Percentiles rank a stretch among this genome's conserved stretches.
Evolutionary conservation across 2,113 vertebrate species (phyloP).

Genomic region (Solenodon paradoxus): DNA sequence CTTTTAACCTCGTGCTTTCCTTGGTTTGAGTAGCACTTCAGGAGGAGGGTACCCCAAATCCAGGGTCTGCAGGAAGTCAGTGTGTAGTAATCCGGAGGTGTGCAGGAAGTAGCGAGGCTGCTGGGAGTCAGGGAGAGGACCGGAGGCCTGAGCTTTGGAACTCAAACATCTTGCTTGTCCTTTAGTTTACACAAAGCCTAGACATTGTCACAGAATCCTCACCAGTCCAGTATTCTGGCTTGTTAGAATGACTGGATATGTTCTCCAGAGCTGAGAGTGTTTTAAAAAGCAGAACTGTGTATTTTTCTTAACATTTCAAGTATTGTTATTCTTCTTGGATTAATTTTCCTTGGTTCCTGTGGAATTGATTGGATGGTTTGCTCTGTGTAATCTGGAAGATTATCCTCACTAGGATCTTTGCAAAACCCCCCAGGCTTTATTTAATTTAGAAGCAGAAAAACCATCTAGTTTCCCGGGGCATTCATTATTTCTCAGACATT

Average conservation of each 20-base stretch:
- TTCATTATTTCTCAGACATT: slow-evolving; percentile 55
- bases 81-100: slow-evolving; percentile 48
- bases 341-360: slow-evolving; percentile 44
- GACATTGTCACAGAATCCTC: slow-evolving; percentile 17
- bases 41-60: background rate
- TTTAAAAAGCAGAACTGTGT: slow-evolving; percentile 35
- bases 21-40: background rate
- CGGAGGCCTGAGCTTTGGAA: background rate
- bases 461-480: background rate
- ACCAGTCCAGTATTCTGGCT: background rate
- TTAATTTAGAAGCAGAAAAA: slow-evolving; percentile 46
- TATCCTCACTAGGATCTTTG: slow-evolving; percentile 30
- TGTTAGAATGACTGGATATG: background rate
- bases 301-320: slow-evolving; percentile 15
- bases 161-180: background rate
- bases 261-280: background rate
- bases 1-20: slow-evolving; percentile 1
- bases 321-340: slow-evolving; percentile 36
- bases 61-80: slow-evolving; percentile 45
- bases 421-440: slow-evolving; percentile 36
- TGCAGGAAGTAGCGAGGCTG: slow-evolving; percentile 57
- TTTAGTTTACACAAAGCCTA: background rate
- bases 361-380: slow-evolving; percentile 17
- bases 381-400: slow-evolving; percentile 22
- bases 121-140: background rate